Conservation (phyloP, 1,140 invertebrate genomes). For the Patella vulgata region DNA sequence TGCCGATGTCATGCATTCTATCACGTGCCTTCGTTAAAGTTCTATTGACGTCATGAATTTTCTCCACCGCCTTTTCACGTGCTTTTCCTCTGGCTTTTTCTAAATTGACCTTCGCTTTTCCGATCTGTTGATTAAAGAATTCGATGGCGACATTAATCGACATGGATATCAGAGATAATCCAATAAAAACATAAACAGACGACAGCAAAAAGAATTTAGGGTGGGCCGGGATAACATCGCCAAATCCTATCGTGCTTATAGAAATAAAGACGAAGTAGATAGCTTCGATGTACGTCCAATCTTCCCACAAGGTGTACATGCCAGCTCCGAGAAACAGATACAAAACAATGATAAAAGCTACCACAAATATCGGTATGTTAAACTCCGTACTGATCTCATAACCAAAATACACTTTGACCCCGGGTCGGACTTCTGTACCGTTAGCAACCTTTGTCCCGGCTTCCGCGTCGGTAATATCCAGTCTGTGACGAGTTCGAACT, state of each 20-base stretch:
- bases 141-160: constrained; percentile 90
- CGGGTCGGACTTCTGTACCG: constrained; percentile 10
- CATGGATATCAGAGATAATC: constrained; percentile 89
- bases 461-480: constrained; percentile 4
- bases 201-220: constrained; percentile 87
- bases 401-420: constrained; percentile 26
- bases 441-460: neutral
- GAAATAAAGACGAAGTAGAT: constrained; percentile 95
- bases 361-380: constrained; percentile 88
- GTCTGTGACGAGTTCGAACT: constrained; percentile 4
- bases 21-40: neutral
- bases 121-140: constrained; percentile 36
- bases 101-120: constrained; percentile 40
- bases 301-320: constrained; percentile 74
- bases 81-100: constrained; percentile 31
- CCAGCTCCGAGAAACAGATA: constrained; percentile 88
- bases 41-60: too few relatives aligned
- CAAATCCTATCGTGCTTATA: constrained; percentile 76
- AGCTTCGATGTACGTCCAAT: constrained; percentile 90
- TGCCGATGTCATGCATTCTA: constrained; percentile 11
- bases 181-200: constrained; percentile 93
- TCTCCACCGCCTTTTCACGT: constrained; percentile 30
- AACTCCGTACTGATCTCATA: constrained; percentile 86
- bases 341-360: constrained; percentile 80
- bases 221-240: constrained; percentile 88